Conservation (phyloP, 2,797 vertebrate genomes). For the Tokudaia muenninki region DNA sequence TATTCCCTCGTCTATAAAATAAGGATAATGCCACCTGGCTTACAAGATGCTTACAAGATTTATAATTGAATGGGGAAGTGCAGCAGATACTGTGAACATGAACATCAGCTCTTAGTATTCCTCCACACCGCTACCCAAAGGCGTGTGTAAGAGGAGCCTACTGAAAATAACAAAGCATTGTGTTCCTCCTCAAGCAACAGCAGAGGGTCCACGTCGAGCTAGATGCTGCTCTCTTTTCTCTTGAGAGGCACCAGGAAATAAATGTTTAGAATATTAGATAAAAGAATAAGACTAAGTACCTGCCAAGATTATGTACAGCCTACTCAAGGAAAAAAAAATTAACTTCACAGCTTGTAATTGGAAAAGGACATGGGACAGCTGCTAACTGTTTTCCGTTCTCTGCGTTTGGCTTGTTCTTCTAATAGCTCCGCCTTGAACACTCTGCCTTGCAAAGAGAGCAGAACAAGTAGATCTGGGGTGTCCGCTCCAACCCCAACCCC, state of each 20-base stretch:
- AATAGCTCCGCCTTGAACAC: conserved; percentile 54
- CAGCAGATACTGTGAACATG: not conserved
- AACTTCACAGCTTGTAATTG: conserved; percentile 79
- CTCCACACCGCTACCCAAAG: not conserved
- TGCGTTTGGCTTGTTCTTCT: conserved; percentile 69
- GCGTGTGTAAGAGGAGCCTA: not conserved
- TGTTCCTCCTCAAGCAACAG: not conserved
- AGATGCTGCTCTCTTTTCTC: conserved; percentile 47
- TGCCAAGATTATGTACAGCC: conserved; percentile 78
- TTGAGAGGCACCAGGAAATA: conserved; percentile 42
- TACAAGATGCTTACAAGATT: not conserved
- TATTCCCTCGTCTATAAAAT: conserved; percentile 1
- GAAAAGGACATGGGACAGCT: conserved; percentile 81
- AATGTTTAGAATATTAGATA: conserved; percentile 61
- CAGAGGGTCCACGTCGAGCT: conserved; percentile 23
- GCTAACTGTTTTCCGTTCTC: conserved; percentile 75
- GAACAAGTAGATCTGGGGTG: conserved; percentile 3
- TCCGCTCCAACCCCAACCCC: not conserved
- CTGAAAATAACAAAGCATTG: not conserved
- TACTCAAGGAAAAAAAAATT: conserved; percentile 57
- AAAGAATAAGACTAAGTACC: conserved; percentile 69
- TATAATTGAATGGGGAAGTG: not conserved
- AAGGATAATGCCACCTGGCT: not conserved
- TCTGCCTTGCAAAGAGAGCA: conserved; percentile 25
- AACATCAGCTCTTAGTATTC: not conserved